Conservation (phyloP, 2,113 vertebrate genomes). For the Collichthys lucidus region DNA sequence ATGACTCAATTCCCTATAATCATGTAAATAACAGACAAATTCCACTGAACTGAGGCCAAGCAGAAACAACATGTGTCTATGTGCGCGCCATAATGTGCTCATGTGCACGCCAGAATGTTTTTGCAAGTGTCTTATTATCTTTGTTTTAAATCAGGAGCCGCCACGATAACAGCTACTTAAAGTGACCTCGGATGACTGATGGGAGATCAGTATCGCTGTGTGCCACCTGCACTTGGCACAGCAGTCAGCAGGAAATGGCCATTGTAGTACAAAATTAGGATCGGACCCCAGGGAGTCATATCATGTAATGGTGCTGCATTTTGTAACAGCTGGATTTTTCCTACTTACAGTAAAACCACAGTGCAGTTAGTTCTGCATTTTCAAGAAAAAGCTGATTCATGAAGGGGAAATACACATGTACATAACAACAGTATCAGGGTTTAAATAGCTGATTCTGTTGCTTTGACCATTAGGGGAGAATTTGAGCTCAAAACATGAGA, state of each 20-base stretch:
- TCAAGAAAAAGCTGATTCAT: neutral
- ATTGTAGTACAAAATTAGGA: conserved; percentile 71
- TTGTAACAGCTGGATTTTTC: conserved; percentile 26
- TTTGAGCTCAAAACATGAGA: no score
- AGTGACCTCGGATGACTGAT: conserved; percentile 36
- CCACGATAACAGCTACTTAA: neutral
- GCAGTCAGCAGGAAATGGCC: conserved; percentile 56
- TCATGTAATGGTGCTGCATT: neutral
- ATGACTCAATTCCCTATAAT: no score
- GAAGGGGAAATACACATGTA: neutral
- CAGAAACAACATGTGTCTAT: neutral
- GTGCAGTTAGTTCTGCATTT: neutral
- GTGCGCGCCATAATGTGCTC: neutral
- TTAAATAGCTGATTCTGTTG: neutral
- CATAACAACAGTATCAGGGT: neutral
- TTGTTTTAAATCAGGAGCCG: conserved; percentile 20
- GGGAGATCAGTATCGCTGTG: conserved; percentile 20
- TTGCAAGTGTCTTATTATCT: neutral
- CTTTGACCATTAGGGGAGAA: neutral
- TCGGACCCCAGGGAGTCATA: conserved; percentile 30
- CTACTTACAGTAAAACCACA: neutral
- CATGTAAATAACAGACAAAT: neutral
- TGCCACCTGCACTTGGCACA: conserved; percentile 69
- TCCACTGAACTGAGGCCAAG: neutral
- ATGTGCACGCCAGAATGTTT: conserved; percentile 12